These are phyloP conservation scores for Caligus rogercresseyi DNA, from an alignment of 1,140 invertebrate species.

Conservation along the genomic window DNA sequence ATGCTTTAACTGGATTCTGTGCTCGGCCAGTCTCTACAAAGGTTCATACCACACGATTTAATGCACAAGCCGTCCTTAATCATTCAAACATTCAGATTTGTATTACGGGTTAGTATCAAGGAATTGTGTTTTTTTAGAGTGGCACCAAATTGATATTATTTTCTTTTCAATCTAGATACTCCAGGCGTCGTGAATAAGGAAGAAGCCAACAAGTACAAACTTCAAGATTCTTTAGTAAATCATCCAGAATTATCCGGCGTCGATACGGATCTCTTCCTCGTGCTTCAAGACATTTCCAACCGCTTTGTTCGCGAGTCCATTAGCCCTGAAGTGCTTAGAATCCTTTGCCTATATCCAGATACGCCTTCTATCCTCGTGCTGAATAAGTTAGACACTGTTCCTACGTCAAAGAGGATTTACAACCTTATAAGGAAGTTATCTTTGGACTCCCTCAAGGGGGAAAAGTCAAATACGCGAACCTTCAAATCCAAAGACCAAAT, in stretches of 20 bases:
- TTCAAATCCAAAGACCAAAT: constrained; percentile 19
- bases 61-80: not conserved
- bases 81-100: not conserved
- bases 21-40: not conserved
- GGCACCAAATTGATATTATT: not conserved
- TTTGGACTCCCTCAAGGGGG: not conserved
- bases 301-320: constrained; percentile 42
- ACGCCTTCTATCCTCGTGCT: constrained; percentile 58
- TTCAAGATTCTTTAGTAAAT: constrained; percentile 40
- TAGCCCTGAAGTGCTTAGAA: constrained; percentile 44
- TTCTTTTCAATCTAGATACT: not conserved
- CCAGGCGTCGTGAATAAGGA: not conserved
- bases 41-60: constrained; percentile 1
- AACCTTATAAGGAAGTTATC: not conserved
- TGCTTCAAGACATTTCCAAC: constrained; percentile 64
- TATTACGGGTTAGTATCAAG: not conserved
- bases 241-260: constrained; percentile 43
- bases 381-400: constrained; percentile 49
- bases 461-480: constrained; percentile 1
- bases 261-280: constrained; percentile 56
- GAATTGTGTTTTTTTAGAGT: not conserved
- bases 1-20: not conserved
- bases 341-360: constrained; percentile 41
- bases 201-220: constrained; percentile 18
- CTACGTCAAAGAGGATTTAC: not conserved